phyloP scores from a whole-genome alignment of 2,113 vertebrate genomes.

The Perccottus glenii region DNA sequence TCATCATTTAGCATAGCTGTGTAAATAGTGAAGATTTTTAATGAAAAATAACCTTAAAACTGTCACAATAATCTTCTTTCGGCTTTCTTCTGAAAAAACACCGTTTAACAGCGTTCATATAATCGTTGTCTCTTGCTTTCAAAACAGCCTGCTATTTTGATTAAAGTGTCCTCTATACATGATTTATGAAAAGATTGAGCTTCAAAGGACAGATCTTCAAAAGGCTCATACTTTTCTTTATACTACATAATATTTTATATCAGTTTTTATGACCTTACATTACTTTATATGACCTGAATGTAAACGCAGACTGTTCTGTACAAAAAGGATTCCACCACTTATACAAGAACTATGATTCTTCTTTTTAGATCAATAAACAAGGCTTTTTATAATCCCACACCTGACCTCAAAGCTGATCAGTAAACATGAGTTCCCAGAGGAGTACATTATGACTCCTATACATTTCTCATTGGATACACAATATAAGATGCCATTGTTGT shows the following conservation, averaged over 20 bases:
- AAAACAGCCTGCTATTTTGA: neutral
- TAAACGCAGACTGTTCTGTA: no score
- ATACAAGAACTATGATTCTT: slow-evolving; percentile 5
- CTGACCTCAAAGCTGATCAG: slow-evolving; percentile 22
- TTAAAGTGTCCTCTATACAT: neutral
- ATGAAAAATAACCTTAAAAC: neutral
- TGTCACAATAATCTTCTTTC: no score
- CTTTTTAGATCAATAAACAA: slow-evolving; percentile 39
- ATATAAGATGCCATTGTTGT: neutral
- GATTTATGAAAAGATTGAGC: neutral
- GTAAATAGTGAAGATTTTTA: no score
- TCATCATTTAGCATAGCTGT: no score
- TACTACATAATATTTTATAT: neutral
- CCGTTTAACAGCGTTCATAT: neutral
- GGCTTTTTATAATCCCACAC: slow-evolving; percentile 27
- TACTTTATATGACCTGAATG: no score
- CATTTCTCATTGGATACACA: slow-evolving; percentile 9
- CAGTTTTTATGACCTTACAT: neutral
- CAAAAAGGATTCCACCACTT: no score
- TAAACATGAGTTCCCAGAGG: slow-evolving; percentile 15
- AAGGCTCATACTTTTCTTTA: neutral
- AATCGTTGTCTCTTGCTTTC: no score
- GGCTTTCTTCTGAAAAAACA: neutral
- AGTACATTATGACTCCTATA: slow-evolving; percentile 5
- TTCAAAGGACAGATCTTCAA: neutral